Base-by-base conservation (phyloP, 2,113 vertebrate species). In the Tichodroma muraria region DNA sequence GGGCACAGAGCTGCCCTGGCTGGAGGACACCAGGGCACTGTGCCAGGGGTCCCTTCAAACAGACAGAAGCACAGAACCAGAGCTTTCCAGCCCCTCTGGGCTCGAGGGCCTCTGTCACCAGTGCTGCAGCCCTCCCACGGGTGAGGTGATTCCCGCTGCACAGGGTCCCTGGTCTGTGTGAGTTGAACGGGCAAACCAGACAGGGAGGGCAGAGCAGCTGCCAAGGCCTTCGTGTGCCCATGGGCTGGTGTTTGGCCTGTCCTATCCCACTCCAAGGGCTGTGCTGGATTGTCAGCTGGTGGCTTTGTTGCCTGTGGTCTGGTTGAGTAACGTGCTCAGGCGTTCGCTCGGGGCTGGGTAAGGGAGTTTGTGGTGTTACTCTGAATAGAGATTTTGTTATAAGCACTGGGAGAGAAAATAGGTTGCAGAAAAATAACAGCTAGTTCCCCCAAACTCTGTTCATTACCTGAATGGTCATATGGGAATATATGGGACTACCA, bases 241-340 rank as follows among this genome's bases (percentile, higher is more conserved):
- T 18, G 87, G 82, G 88, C 45, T 77, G 92, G 38, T 56, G 95
- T 57, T 57, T 85, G 86, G 75, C 25, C 69, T 76, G 56, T 89
- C 77, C 79, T 77, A 18, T 73, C 83, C 68, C 2, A 2, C 71
- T 73, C 64, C 12, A n/a, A 54, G 86, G 63, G 66, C 73, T 90
- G 25, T 66, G 63, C 91, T 94, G 90, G 50, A 15, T 84, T 52
- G 61, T 95, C 89, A 94, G 93, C 91, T 93, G 95, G 86, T 95
- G 90, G 90, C 64, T 94, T 84, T 91, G 75, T 72, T 96, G 90
- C 66, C 85, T 89, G 66, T 80, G 84, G 66, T 89, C 49, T 60
- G 73, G 81, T 91, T 94, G 44, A 92, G 80, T 66, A 94, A 88
- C 0, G 2, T 18, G 42, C 85, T 85, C 78, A 72, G 93, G 33